Evolutionary conservation across 2,113 vertebrate species (phyloP), one percentile per base, ranked within the genome.

Genomic region (Stercorarius parasiticus): DNA sequence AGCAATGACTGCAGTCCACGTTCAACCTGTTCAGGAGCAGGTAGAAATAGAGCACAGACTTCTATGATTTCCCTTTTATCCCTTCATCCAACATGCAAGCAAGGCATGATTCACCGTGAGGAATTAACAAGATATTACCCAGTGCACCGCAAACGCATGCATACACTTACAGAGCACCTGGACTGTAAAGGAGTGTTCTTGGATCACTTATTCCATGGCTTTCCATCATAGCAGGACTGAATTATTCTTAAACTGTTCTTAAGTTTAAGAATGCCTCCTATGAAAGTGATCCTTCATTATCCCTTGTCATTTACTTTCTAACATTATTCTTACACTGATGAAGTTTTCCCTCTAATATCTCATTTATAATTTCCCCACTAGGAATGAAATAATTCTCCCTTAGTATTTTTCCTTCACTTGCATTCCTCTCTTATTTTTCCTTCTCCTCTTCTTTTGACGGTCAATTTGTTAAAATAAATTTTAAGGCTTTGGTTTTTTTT

Each of bases 11-110:
- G 98, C 98, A 61, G 94, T 97, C 84, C 98, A 97, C 32, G 85
- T 98, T 93, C 98, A 98, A 9, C 98, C 98, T 98, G 97, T 98
- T 97, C 98, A 95, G 34, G 98, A 99, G 95, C 98, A 99, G 98
- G 99, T 99, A 98, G 77, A 97, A 94, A 82, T 2, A 91, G 76
- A 97, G 10, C 82, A 88, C 49, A 89, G 66, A 58, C 20, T 78
- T 79, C 50, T 70, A 9, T 84, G 22, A 82, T 70, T 95, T 82
- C 40, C 53, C 32, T 56, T 78, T 74, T 73, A 70, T 36, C 65
- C 78, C 47, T 91, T 88, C 53, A 64, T 66, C 45, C 89, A 56
- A 88, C 65, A 45, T 8, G 2, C 34, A 72, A 82, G 53, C 43
- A 74, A 89, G 49, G 91, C 95, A 96, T 95, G 87, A 90, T 59